Base-by-base conservation (phyloP, 2,113 vertebrate genomes). In the Tragelaphus imberbis region DNA sequence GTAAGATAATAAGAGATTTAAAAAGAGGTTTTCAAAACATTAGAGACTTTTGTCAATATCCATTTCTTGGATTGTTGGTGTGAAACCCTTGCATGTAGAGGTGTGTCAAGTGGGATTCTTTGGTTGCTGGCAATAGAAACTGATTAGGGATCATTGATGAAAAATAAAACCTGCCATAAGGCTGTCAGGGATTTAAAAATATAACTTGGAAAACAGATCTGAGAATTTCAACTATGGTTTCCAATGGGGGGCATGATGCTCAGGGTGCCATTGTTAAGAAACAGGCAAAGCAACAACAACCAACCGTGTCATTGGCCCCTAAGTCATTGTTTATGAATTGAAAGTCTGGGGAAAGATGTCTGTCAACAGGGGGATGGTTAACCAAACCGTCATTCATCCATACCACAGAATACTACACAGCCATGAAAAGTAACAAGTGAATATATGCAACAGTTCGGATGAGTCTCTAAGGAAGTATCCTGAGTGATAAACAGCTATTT, bases 371-470 rank as follows among this genome's bases (percentile, higher is more conserved):
- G 17, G 23, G 25, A 3, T 28, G 44, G 17, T 5, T 36, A 11
- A 33, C 6, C 10, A 56, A 7, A 27, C 23, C 10, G 13, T 10
- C 14, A 3, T 55, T 7, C 3, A 0, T 12, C 28, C 8, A 0
- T 3, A 1, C 28, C 2, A 0, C 13, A 6, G 59, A 85, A 23
- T 36, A 47, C 36, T 30, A 44, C 3, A 17, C 28, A 44, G 61
- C 61, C 2, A 0, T 0, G 3, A n/a, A 87, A n/a, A 63, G 16
- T 33, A 30, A 2, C 1, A 0, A 6, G 0, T 14, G 1, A 25
- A 11, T n/a, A 19, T 14, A 17, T 2, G 25, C 1, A 1, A 6
- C n/a, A 2, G 3, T 36, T 5, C 3, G 4, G 15, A 27, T 9
- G 25, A 16, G 0, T 14, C 58, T 7, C 23, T 11, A 3, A 2